Percentiles rank a stretch among this genome's conserved stretches.
Evolutionary conservation across 2,888 invertebrate species (phyloP).

Genomic region (Seira ritae): DNA sequence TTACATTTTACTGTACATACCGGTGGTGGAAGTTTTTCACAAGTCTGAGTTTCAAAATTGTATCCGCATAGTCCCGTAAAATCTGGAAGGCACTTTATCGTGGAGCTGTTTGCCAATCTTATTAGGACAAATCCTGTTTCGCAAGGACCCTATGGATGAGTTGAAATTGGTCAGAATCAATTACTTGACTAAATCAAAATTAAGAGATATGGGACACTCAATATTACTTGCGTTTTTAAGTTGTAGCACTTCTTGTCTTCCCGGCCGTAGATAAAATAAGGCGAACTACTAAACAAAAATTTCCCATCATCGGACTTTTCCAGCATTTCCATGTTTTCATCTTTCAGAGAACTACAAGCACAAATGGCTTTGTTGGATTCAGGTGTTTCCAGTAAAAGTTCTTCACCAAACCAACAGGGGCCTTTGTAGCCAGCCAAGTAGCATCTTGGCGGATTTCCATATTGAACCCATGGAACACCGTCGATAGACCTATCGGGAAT

Average conservation of each 20-base stretch:
- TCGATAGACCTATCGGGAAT: not conserved
- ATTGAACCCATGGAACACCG: not conserved
- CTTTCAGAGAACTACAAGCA: not conserved
- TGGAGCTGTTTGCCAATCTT: not conserved
- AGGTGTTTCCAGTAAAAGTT: not conserved
- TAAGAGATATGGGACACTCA: not conserved
- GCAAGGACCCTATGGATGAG: not conserved
- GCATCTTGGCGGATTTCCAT: not conserved
- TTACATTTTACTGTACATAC: not conserved
- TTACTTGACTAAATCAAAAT: not conserved
- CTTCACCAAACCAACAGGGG: not conserved
- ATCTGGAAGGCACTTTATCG: not conserved
- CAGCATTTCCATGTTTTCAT: not conserved
- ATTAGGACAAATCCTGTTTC: not conserved
- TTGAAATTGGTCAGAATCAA: not conserved
- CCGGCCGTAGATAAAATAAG: not conserved
- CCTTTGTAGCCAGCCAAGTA: not conserved
- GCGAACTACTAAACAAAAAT: slow-evolving; percentile 9
- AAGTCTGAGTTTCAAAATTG: not conserved
- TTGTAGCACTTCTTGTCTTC: not conserved
- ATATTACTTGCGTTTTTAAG: not conserved
- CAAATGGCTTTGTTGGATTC: not conserved
- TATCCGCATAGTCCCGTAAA: not conserved
- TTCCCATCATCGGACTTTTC: not conserved
- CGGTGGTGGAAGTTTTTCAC: not conserved